Evolutionary conservation across 2,797 vertebrate genomes (phyloP).

Genomic region (Clarias pachynema): DNA sequence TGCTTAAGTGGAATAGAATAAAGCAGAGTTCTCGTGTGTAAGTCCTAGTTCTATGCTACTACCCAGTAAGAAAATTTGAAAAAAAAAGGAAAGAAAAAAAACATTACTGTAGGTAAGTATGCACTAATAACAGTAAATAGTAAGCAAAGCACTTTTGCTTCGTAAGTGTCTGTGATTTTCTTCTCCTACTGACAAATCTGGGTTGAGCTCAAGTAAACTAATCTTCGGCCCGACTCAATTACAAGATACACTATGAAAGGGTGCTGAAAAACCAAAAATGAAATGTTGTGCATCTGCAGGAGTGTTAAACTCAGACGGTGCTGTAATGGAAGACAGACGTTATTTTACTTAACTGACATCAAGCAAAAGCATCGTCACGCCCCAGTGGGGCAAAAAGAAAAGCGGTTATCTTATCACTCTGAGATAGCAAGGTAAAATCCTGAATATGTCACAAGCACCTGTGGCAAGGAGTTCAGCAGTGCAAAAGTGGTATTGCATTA

Average conservation of each 20-base stretch:
- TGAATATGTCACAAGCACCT: neutral
- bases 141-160: neutral
- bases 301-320: conserved; percentile 22
- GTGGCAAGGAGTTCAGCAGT: neutral
- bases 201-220: neutral
- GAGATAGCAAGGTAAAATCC: neutral
- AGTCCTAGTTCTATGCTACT: neutral
- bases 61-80: neutral
- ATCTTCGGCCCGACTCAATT: conserved; percentile 13
- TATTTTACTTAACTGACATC: conserved; percentile 1
- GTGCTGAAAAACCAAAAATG: conserved; percentile 11
- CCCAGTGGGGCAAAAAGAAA: neutral
- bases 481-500: neutral
- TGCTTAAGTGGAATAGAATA: conserved; percentile 16
- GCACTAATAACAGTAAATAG: conserved; percentile 9
- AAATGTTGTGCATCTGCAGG: conserved; percentile 17
- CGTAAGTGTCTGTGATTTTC: conserved; percentile 11
- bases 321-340: neutral
- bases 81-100: neutral
- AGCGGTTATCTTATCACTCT: neutral
- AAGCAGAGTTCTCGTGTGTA: neutral
- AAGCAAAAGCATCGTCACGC: neutral
- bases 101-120: neutral
- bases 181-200: conserved; percentile 20
- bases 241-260: conserved; percentile 14